Conservation (phyloP, 2,113 vertebrate genomes). For the Hydrolagus affinis region DNA sequence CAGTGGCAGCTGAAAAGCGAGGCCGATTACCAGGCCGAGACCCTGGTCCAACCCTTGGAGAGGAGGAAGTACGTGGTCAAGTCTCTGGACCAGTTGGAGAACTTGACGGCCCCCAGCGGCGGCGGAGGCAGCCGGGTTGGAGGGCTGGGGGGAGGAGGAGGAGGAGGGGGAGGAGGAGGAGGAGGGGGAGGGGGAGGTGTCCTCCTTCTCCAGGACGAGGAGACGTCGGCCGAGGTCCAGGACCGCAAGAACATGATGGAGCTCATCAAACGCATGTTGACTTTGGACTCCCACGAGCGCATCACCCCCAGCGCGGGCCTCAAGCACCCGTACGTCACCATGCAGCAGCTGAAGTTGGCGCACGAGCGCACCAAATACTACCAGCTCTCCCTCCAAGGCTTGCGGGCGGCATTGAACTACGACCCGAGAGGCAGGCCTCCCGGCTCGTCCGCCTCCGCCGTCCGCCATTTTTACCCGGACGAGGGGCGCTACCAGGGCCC, state of each 20-base stretch:
- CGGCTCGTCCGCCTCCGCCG: too few species aligned
- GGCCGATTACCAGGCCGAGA: slow-evolving; percentile 38
- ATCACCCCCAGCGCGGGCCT: slow-evolving; percentile 53
- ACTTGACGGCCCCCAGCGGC: slow-evolving; percentile 29
- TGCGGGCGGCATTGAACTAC: slow-evolving; percentile 40
- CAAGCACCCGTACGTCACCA: slow-evolving; percentile 53
- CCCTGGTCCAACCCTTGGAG: slow-evolving; percentile 37
- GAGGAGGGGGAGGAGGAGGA: too few species aligned
- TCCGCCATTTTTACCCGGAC: not conserved
- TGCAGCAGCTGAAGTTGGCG: slow-evolving; percentile 45
- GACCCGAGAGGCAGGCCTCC: slow-evolving; percentile 37
- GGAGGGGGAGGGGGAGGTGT: too few species aligned
- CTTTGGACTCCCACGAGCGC: slow-evolving; percentile 51
- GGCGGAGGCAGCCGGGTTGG: too few species aligned
- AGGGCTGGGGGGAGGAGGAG: too few species aligned
- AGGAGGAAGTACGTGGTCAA: slow-evolving; percentile 53
- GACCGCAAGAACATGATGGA: slow-evolving; percentile 60
- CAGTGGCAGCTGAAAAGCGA: slow-evolving; percentile 57
- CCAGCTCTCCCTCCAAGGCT: slow-evolving; percentile 43
- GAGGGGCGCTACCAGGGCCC: not conserved
- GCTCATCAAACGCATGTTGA: slow-evolving; percentile 59
- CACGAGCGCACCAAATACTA: slow-evolving; percentile 47
- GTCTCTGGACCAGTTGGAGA: slow-evolving; percentile 54
- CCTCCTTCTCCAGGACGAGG: slow-evolving; percentile 30
- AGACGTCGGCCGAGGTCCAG: slow-evolving; percentile 40